Evolutionary conservation across 2,797 vertebrate genomes (phyloP), one percentile per base, ranked within the genome.

Genomic region (Buphagus erythrorhynchus): DNA sequence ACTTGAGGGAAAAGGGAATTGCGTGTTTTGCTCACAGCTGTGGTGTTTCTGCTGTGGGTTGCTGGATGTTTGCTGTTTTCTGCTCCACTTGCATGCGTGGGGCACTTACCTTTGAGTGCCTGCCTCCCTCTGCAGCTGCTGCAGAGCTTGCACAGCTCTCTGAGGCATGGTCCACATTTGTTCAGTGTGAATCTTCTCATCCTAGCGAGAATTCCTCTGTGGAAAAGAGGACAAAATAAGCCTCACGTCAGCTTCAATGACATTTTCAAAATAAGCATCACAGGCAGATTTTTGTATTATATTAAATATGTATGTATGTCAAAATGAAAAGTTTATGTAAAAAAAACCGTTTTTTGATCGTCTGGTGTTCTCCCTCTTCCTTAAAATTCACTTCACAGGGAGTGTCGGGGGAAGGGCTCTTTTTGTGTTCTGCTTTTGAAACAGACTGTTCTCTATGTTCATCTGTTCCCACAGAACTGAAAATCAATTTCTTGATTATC

Each of bases 281-380:
- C 63, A 80, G 74, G 85, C 51, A 48, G 72, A 38, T 91, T 93
- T 95, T 68, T 91, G 65, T 90, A 72, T 90, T 88, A 20, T 62
- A 91, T 95, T 93, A 94, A 95, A 93, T 88, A 91, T 77, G 49
- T 24, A 74, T 79, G 63, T 83, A 80, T 94, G 74, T 91, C 74
- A 95, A 95, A 87, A 89, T 75, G 40, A 95, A 93, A 95, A 86
- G 77, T 85, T 91, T 91, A 93, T 74, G 52, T 57, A 43, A 81
- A 90, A 42, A 40, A 76, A 3, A 1, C 0, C 0, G 2, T 3
- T 48, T 87, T 94, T 82, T 91, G 42, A 86, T 88, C 18, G 1
- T 89, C 48, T 87, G 49, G 35, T 85, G 13, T 67, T 85, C 33
- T 55, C 33, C 4, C 5, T 92, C 90, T 86, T 71, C 43, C 79